Base-by-base conservation (phyloP, 1,140 invertebrate genomes). In the Drosophila neocordata region DNA sequence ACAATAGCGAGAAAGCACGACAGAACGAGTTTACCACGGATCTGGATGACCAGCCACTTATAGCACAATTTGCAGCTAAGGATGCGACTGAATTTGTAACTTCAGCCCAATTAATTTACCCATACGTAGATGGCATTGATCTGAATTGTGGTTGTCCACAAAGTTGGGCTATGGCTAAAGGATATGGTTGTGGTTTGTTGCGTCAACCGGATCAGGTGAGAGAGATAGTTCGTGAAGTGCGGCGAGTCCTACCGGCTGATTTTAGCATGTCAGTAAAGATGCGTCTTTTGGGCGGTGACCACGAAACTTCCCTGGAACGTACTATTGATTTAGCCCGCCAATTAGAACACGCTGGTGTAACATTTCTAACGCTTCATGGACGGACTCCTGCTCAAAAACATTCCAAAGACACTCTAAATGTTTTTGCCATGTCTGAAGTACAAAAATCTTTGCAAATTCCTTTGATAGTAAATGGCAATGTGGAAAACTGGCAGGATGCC, bases 141-240 rank as follows among this genome's bases (percentile, higher is more conserved):
- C 92, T 99, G 34, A 99, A 99, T 91, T 99, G 98, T 93, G 98
- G 98, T 7, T 99, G 98, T 88, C 98, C 98, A 9, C 98, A 99
- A 92, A 93, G 95, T 67, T 99, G 98, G 98, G 98, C 98, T 0
- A 96, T 97, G 90, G 94, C 96, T 84, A 96, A 98, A 90, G 97
- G 97, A 13, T 97, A 97, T 91, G 98, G 98, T 8, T 96, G 96
- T 79, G 95, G 95, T 73, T 91, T 99, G 66, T 92, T 99, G 7
- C 94, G 94, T 4, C 95, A 97, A 81, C 98, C 98, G 22, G 95
- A 99, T 79, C 66, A 96, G 7, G 95, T 99, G 8, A 94, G 94
- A 82, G 96, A 98, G 77, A 93, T 99, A 78, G 93, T 99, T 2
- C 93, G 92, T 79, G 94, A 95, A 89, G 94, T 97, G 8, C 94